Base-by-base conservation (phyloP, 2,113 vertebrate species). In the Elanoides forficatus region DNA sequence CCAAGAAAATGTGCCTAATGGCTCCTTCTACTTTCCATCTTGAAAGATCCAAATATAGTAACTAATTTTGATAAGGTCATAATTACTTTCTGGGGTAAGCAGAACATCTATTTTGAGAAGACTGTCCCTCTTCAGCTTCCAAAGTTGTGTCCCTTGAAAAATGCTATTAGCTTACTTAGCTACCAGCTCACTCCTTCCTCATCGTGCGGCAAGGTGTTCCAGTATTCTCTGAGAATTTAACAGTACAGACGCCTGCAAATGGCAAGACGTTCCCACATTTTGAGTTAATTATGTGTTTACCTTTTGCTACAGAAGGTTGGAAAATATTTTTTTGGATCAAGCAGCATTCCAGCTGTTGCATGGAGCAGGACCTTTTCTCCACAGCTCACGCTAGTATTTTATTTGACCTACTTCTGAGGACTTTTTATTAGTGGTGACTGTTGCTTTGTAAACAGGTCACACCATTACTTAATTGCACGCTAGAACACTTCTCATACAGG, bases 61-160 rank as follows among this genome's bases (percentile, higher is more conserved):
- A 74, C 88, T 96, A 80, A 96, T 97, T 97, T 94, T 76, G n/a
- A 26, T 84, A 94, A 90, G 87, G 62, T 91, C 81, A 40, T 65
- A 90, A 97, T 94, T 95, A 89, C 52, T 94, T 94, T 90, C 92
- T 70, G 50, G 43, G n/a, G 21, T 66, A 94, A 95, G 87, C 50
- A 85, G 95, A 92, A 55, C 73, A 66, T 56, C 80, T 96, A 62
- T 94, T 96, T 95, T 92, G 62, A 78, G 90, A 88, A 78, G 34
- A 60, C 88, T 94, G 94, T 72, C 81, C 67, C 40, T 81, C 62
- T 66, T 90, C 50, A 62, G 43, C 29, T 84, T 90, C 60, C 60
- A 81, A 42, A 97, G 78, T 25, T 29, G 10, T 42, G 86, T 79
- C 48, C 40, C 81, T 90, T 12, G 12, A n/a, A 71, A 66, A 30